phyloP scores from a whole-genome alignment of 2,888 invertebrate genomes.

The Portevinia maculata region DNA sequence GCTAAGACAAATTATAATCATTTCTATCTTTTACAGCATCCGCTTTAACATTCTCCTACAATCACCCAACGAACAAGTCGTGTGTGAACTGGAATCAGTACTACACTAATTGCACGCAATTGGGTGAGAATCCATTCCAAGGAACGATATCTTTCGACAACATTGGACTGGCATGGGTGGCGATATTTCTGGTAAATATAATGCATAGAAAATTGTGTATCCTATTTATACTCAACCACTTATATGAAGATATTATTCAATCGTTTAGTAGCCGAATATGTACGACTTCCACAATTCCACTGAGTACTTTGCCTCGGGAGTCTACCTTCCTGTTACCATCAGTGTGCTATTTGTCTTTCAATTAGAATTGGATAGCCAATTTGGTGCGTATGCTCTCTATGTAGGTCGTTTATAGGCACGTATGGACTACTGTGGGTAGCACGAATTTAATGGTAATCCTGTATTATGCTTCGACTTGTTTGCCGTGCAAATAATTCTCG shows the following conservation, averaged over 20 bases:
- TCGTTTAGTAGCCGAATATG: constrained; percentile 25
- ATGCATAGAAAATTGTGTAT: constrained; percentile 20
- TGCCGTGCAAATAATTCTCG: constrained; percentile 59
- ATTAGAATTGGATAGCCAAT: constrained; percentile 58
- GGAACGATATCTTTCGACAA: constrained; percentile 99
- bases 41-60: constrained; percentile 83
- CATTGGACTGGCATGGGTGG: constrained; percentile 99
- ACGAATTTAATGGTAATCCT: constrained; percentile 76
- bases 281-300: constrained; percentile 18
- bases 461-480: constrained; percentile 69
- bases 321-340: constrained; percentile 11
- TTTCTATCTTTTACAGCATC: constrained; percentile 76
- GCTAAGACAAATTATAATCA: no score
- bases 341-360: constrained; percentile 59
- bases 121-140: constrained; percentile 98
- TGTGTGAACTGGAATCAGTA: constrained; percentile 99
- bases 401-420: constrained; percentile 45
- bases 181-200: constrained; percentile 97
- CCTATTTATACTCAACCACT: not conserved
- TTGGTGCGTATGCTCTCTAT: constrained; percentile 39
- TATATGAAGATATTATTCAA: constrained; percentile 30
- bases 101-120: constrained; percentile 96
- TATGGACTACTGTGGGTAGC: constrained; percentile 38
- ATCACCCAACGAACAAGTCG: constrained; percentile 87
- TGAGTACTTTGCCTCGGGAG: constrained; percentile 16